These are phyloP conservation scores for Pelodytes ibericus DNA, from an alignment of 2,797 vertebrate species.

Conservation along the genomic window DNA sequence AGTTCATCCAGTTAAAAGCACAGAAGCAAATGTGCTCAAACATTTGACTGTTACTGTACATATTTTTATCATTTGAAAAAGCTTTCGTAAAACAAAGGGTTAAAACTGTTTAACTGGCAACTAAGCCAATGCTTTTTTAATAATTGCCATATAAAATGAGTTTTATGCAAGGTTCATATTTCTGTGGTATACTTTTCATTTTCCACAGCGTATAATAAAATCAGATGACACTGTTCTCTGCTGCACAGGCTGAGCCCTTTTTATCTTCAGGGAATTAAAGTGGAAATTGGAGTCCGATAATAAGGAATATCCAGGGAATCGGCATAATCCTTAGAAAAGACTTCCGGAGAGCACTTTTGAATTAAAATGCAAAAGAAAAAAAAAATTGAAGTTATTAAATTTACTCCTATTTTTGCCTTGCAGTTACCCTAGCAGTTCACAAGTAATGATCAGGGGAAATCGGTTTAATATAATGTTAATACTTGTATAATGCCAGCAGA, in stretches of 20 bases:
- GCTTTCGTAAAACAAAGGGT: background rate
- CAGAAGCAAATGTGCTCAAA: too few species aligned
- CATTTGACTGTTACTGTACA: too few species aligned
- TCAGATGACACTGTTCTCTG: background rate
- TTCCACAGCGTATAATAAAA: background rate
- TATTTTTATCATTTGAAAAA: too few species aligned
- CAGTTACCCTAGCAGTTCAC: background rate
- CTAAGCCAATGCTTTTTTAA: slow-evolving; percentile 1
- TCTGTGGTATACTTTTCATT: background rate
- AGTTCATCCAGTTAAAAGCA: too few species aligned
- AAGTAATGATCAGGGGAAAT: background rate
- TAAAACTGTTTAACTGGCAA: background rate
- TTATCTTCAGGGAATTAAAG: slow-evolving; percentile 16
- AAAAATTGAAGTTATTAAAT: slow-evolving; percentile 17
- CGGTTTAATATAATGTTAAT: slow-evolving; percentile 9
- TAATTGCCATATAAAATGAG: slow-evolving; percentile 2
- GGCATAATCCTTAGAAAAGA: slow-evolving; percentile 2
- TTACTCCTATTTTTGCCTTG: slow-evolving; percentile 2
- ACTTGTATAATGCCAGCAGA: slow-evolving; percentile 2
- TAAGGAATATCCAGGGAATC: slow-evolving; percentile 11
- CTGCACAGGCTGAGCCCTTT: background rate
- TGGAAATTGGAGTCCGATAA: slow-evolving; percentile 20
- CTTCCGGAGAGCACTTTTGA: slow-evolving; percentile 4
- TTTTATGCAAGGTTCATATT: slow-evolving; percentile 7
- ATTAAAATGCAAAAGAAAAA: background rate